Conservation (phyloP, 92 coral and sea anemone genomes). For the Actinernus sp. region DNA sequence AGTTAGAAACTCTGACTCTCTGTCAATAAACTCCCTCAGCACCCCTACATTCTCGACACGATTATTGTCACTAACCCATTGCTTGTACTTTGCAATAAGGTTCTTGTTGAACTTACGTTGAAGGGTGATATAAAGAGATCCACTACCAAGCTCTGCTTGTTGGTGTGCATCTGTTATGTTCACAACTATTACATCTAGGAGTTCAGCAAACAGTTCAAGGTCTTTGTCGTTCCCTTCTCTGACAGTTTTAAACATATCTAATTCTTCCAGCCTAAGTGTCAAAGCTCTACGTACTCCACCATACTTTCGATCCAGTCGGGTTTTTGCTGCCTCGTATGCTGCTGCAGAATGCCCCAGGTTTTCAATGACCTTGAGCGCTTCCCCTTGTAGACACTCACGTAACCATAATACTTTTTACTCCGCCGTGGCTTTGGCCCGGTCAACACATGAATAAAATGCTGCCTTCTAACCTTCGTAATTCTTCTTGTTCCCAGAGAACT, state of each 20-base stretch:
- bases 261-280: slow-evolving; percentile 47
- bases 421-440: slow-evolving; percentile 45
- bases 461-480: slow-evolving; percentile 50
- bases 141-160: slow-evolving; percentile 62
- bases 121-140: slow-evolving; percentile 54
- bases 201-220: slow-evolving; percentile 46
- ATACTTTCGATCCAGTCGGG: slow-evolving; percentile 63
- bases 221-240: slow-evolving; percentile 49
- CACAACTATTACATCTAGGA: slow-evolving; percentile 49
- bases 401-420: slow-evolving; percentile 60
- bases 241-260: slow-evolving; percentile 41
- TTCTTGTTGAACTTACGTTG: slow-evolving; percentile 44
- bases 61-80: slow-evolving; percentile 46
- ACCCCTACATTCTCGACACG: slow-evolving; percentile 25
- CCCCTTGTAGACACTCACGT: slow-evolving; percentile 57
- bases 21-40: slow-evolving; percentile 52
- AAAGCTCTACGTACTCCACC: slow-evolving; percentile 49
- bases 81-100: slow-evolving; percentile 54
- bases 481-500: slow-evolving; percentile 4
- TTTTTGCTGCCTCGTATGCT: slow-evolving; percentile 64
- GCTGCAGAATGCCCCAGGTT: slow-evolving; percentile 61
- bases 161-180: slow-evolving; percentile 68
- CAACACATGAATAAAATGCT: slow-evolving; percentile 54
- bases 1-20: slow-evolving; percentile 31
- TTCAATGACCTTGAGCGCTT: slow-evolving; percentile 63